These are phyloP conservation scores for Electrona antarctica DNA, from an alignment of 2,113 vertebrate species.

Conservation along the genomic window DNA sequence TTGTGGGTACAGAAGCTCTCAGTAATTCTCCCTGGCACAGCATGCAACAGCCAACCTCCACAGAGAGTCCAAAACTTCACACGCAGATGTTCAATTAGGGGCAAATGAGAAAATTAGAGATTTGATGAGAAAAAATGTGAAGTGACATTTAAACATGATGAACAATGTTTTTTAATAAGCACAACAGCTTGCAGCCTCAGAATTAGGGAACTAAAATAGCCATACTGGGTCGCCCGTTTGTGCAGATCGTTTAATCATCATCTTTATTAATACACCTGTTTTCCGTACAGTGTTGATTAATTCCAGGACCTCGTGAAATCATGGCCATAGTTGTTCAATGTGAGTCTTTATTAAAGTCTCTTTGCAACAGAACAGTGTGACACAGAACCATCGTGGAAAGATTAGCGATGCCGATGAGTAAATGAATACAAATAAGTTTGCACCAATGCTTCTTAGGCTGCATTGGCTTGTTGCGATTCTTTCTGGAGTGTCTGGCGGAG, in stretches of 20 bases:
- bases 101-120: constrained; percentile 67
- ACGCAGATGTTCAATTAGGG: constrained; percentile 77
- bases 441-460: constrained; percentile 38
- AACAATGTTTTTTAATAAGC: constrained; percentile 65
- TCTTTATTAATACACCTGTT: constrained; percentile 71
- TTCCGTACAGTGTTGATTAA: constrained; percentile 43
- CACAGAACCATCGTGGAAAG: constrained; percentile 32
- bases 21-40: constrained; percentile 46
- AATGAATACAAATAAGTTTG: constrained; percentile 55
- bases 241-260: constrained; percentile 56
- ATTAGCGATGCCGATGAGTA: constrained; percentile 29
- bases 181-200: constrained; percentile 34
- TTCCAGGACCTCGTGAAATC: constrained; percentile 46
- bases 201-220: constrained; percentile 26
- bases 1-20: constrained; percentile 46
- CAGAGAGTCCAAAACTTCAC: constrained; percentile 59
- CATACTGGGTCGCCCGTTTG: constrained; percentile 28
- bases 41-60: constrained; percentile 40
- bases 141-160: constrained; percentile 73
- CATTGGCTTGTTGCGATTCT: constrained; percentile 56
- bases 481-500: constrained; percentile 63
- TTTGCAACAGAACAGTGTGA: constrained; percentile 24
- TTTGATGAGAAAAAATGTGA: constrained; percentile 59
- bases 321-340: constrained; percentile 44
- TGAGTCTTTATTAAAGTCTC: constrained; percentile 54